phyloP scores from a whole-genome alignment of 2,888 invertebrate genomes.

The Lithodes maja region DNA sequence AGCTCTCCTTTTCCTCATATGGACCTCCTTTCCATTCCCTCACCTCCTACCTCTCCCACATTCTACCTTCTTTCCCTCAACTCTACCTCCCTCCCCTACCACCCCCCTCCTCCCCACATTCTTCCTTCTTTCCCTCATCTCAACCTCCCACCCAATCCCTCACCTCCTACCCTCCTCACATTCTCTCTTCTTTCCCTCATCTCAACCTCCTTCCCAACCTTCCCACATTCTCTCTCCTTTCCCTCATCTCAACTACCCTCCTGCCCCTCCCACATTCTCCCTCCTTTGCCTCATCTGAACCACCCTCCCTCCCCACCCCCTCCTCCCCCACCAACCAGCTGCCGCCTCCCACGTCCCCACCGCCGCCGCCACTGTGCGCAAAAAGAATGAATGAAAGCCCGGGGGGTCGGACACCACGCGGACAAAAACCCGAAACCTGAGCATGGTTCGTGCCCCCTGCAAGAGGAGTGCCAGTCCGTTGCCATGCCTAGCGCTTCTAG shows the following conservation, averaged over 20 bases:
- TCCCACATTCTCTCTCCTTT: too few relatives aligned
- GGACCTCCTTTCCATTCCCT: too few relatives aligned
- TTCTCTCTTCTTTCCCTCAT: too few relatives aligned
- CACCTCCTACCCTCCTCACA: not conserved
- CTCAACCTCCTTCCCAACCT: not conserved
- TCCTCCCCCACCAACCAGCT: not conserved
- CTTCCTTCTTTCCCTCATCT: not conserved
- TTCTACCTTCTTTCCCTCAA: not conserved
- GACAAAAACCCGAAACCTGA: slow-evolving; percentile 22
- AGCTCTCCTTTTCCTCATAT: not conserved
- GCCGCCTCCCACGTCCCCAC: not conserved
- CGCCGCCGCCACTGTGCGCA: not conserved
- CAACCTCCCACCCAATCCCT: not conserved
- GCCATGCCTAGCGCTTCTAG: not conserved
- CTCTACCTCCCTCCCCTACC: slow-evolving; percentile 4
- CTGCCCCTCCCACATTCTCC: slow-evolving; percentile 16
- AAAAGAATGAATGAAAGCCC: slow-evolving; percentile 27
- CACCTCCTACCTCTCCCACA: not conserved
- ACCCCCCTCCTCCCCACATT: not conserved
- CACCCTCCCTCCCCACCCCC: slow-evolving; percentile 4
- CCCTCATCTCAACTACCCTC: slow-evolving; percentile 6
- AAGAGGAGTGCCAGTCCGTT: not conserved
- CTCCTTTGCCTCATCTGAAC: not conserved
- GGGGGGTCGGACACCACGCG: slow-evolving; percentile 11
- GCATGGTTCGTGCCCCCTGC: slow-evolving; percentile 13